These are phyloP conservation scores for Tachina lurida DNA, from an alignment of 2,888 invertebrate species.

Conservation along the genomic window DNA sequence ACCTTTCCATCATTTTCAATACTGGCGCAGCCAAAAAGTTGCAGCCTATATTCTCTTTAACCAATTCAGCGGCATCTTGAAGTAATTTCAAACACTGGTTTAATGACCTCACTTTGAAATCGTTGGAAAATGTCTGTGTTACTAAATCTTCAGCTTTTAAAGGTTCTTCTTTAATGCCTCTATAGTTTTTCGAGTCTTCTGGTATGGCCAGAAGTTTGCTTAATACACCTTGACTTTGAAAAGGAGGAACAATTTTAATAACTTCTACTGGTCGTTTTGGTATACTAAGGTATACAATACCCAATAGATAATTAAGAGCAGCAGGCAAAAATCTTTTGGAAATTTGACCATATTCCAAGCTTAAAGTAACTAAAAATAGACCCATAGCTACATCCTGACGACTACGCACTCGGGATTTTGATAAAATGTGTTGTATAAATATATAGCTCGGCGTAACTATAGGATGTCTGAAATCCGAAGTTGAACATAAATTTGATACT, in stretches of 20 bases:
- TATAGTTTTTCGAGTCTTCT: constrained; percentile 75
- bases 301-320: constrained; percentile 90
- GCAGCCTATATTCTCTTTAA: constrained; percentile 77
- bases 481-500: constrained; percentile 90
- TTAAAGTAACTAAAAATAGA: constrained; percentile 88
- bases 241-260: constrained; percentile 88
- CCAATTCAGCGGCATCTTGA: constrained; percentile 85
- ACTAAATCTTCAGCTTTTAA: constrained; percentile 85
- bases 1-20: constrained; percentile 84
- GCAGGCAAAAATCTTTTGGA: constrained; percentile 93
- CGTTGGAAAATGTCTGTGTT: constrained; percentile 82
- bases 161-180: constrained; percentile 73
- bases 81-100: constrained; percentile 85
- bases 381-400: constrained; percentile 89
- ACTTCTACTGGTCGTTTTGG: constrained; percentile 86
- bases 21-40: constrained; percentile 84
- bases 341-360: constrained; percentile 90
- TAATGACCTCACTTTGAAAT: constrained; percentile 87
- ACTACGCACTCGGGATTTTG: constrained; percentile 86
- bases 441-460: constrained; percentile 93
- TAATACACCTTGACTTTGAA: constrained; percentile 84
- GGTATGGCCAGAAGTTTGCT: constrained; percentile 85
- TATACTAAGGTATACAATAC: constrained; percentile 88
- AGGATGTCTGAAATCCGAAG: constrained; percentile 95
- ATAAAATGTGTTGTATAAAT: constrained; percentile 92